Base-by-base conservation (phyloP, 2,888 invertebrate genomes). In the Drosophila anomalata region DNA sequence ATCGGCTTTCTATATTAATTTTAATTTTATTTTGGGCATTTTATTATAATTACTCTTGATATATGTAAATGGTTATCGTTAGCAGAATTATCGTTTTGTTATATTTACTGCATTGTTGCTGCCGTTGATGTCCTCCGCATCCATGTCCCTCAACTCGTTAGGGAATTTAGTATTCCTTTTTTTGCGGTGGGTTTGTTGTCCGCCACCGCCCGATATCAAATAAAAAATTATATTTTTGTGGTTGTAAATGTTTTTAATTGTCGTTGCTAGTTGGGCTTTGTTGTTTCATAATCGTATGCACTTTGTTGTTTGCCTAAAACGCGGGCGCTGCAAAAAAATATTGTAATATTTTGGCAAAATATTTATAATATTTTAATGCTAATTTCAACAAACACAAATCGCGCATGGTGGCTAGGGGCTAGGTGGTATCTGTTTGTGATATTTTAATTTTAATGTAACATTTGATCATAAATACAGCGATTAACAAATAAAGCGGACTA, bases 361-460 rank as follows among this genome's bases (percentile, higher is more conserved):
- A 89, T 89, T 89, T 88, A 89, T 89, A 86, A 89, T 86, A 86
- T 86, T 87, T 89, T 88, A 88, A 89, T 89, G 89, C 89, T 86
- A 88, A 89, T 89, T 89, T 85, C 73, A 72, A 73, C 78, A 83
- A 86, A 87, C 83, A 69, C 80, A 60, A 67, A 70, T 50, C 41
- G 41, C 4, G 48, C 59, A 66, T 66, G 57, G 29, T n/a, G 36
- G 36, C 36, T 36, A 14, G 36, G 36, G 36, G 36, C 14, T 36
- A n/a, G 36, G 20, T 53, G 48, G 79, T 81, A 83, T 79, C 77
- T 79, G 85, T 76, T 80, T 75, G 72, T 85, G 86, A 88, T 88
- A 90, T 89, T 88, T 88, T 88, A 86, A 90, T 89, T 89, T 88
- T 81, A 82, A 80, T 89, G 88, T 89, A 88, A 89, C 88, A 88